phyloP scores from a whole-genome alignment of 2,888 invertebrate species.

The Sinodicranocentrus sp. region DNA sequence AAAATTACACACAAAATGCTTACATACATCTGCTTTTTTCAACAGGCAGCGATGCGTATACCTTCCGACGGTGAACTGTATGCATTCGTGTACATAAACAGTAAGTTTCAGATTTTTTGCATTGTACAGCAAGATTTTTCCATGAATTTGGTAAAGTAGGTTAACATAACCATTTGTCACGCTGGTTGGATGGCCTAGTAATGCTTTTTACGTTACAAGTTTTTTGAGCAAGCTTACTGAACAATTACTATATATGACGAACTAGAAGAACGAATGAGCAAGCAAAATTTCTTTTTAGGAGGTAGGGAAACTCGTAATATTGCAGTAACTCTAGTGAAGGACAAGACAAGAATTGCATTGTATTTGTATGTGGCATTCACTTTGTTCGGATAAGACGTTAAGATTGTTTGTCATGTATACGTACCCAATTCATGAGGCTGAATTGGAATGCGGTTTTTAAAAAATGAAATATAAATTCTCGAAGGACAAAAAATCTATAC shows the following conservation, averaged over 20 bases:
- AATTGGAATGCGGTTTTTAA: conserved; percentile 40
- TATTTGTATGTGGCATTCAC: background rate
- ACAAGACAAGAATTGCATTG: background rate
- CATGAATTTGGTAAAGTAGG: conserved; percentile 66
- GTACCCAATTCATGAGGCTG: background rate
- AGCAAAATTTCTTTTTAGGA: conserved; percentile 5
- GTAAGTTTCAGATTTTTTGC: conserved; percentile 26
- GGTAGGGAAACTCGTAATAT: background rate
- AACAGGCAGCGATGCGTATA: conserved; percentile 43
- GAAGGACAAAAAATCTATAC: conserved; percentile 30
- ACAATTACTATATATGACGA: background rate
- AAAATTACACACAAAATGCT: conserved; percentile 24
- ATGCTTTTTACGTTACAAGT: conserved; percentile 18
- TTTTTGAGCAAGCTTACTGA: conserved; percentile 12
- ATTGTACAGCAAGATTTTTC: conserved; percentile 49
- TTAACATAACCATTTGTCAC: conserved; percentile 66
- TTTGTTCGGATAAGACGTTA: background rate
- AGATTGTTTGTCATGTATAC: conserved; percentile 2
- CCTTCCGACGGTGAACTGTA: background rate
- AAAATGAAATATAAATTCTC: conserved; percentile 22
- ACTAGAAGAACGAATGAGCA: conserved; percentile 13
- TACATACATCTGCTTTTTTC: conserved; percentile 20
- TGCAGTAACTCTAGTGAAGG: background rate
- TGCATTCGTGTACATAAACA: background rate
- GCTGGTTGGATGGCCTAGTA: conserved; percentile 59